These are phyloP conservation scores for Gambusia holbrooki DNA, from an alignment of 2,113 vertebrate genomes.

Conservation along the genomic window DNA sequence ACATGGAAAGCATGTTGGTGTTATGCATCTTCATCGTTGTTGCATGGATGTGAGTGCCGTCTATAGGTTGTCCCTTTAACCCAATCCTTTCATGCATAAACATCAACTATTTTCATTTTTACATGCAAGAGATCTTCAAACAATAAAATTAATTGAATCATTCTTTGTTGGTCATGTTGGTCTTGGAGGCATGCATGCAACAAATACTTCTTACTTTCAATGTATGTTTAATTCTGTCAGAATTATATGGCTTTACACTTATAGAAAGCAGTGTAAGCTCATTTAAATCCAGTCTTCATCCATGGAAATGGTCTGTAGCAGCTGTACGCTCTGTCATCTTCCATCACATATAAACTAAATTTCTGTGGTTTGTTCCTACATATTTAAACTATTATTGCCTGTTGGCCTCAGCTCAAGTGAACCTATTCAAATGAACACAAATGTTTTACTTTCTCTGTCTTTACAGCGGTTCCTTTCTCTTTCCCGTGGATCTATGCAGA, in stretches of 20 bases:
- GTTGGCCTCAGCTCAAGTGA: conserved; percentile 29
- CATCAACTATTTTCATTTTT: conserved; percentile 27
- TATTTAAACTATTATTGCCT: conserved; percentile 46
- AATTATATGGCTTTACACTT: conserved; percentile 29
- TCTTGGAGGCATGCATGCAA: conserved; percentile 50
- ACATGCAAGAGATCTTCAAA: conserved; percentile 44
- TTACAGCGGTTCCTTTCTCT: conserved; percentile 69
- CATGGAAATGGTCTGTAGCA: conserved; percentile 53
- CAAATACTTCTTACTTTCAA: conserved; percentile 33
- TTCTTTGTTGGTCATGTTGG: not conserved
- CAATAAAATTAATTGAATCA: conserved; percentile 28
- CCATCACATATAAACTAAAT: conserved; percentile 37
- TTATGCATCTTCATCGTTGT: conserved; percentile 12
- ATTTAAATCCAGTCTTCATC: conserved; percentile 43
- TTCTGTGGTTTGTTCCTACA: conserved; percentile 45
- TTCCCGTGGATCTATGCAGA: conserved; percentile 87
- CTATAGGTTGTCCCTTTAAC: conserved; percentile 29
- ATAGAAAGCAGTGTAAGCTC: conserved; percentile 31
- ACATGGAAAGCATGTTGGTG: conserved; percentile 23
- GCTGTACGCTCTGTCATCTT: conserved; percentile 45
- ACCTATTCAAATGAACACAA: conserved; percentile 60
- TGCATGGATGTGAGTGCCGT: conserved; percentile 35
- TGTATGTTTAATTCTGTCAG: conserved; percentile 22
- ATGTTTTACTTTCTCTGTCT: conserved; percentile 60
- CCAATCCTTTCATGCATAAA: conserved; percentile 24